These are phyloP conservation scores for Microctonus aethiopoides DNA, from an alignment of 2,888 invertebrate genomes.

Conservation along the genomic window DNA sequence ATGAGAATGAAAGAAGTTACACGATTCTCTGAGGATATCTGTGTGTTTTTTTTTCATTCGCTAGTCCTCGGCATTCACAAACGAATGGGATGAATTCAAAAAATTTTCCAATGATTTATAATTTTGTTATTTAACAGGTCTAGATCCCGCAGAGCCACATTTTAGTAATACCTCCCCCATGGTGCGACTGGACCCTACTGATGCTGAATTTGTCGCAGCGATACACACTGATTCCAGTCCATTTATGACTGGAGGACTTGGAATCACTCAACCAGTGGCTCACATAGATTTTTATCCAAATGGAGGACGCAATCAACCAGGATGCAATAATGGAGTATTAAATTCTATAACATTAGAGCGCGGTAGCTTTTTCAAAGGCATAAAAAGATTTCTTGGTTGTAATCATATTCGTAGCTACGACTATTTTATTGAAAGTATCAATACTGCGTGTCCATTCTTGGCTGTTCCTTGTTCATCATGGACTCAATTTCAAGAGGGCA, in stretches of 20 bases:
- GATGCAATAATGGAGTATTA: slow-evolving; percentile 72
- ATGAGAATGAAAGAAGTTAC: slow-evolving; percentile 57
- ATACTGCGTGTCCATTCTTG: slow-evolving; percentile 80
- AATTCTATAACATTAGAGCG: slow-evolving; percentile 75
- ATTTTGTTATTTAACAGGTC: slow-evolving; percentile 61
- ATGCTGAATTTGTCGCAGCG: slow-evolving; percentile 89
- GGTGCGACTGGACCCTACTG: slow-evolving; percentile 86
- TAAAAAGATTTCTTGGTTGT: slow-evolving; percentile 82
- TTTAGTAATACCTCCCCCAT: slow-evolving; percentile 84
- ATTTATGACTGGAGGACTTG: slow-evolving; percentile 81
- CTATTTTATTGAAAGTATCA: slow-evolving; percentile 86
- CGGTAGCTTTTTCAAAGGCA: slow-evolving; percentile 73
- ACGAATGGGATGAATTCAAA: too few species aligned
- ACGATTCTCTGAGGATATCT: slow-evolving; percentile 14
- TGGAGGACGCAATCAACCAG: slow-evolving; percentile 85
- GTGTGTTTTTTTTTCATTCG: too few species aligned
- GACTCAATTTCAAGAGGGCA: slow-evolving; percentile 78
- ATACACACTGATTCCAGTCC: slow-evolving; percentile 89
- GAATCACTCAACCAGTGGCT: slow-evolving; percentile 84
- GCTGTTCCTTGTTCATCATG: slow-evolving; percentile 84
- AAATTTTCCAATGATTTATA: too few species aligned
- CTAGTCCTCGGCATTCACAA: too few species aligned
- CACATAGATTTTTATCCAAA: slow-evolving; percentile 95
- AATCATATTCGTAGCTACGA: slow-evolving; percentile 89
- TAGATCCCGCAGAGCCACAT: slow-evolving; percentile 94